A percentile compares a stretch with the other conserved stretches of the same genome.
Conservation (phyloP, 1,140 invertebrate species). For the Megathymus violae region DNA sequence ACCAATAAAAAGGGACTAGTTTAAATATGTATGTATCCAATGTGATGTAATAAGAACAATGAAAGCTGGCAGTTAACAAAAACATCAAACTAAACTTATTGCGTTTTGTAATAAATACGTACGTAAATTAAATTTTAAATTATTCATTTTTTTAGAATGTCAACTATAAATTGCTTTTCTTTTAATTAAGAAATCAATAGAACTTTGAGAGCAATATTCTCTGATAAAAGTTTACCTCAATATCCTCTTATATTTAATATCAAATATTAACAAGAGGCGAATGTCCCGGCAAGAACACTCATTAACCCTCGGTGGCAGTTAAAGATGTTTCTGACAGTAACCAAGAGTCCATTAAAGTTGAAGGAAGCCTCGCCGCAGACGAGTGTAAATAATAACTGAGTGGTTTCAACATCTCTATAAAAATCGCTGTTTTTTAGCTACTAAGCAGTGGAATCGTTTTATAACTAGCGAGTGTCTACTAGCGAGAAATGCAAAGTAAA, state of each 20-base stretch:
- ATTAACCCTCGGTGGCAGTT: slow-evolving; percentile 51
- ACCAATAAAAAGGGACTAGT: too few relatives aligned
- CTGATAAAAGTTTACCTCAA: slow-evolving; percentile 28
- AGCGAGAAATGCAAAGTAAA: not conserved
- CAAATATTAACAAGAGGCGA: slow-evolving; percentile 33
- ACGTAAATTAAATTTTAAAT: slow-evolving; percentile 1
- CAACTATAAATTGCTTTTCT: slow-evolving; percentile 10
- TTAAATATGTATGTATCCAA: too few relatives aligned
- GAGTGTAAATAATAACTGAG: slow-evolving; percentile 69
- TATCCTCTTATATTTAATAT: slow-evolving; percentile 34
- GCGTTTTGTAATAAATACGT: not conserved
- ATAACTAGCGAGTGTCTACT: not conserved
- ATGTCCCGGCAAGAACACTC: slow-evolving; percentile 39
- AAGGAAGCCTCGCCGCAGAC: slow-evolving; percentile 47
- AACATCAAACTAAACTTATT: too few relatives aligned
- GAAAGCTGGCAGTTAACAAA: too few relatives aligned
- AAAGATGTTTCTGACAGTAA: slow-evolving; percentile 68
- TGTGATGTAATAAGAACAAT: too few relatives aligned
- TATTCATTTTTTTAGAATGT: not conserved
- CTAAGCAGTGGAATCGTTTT: slow-evolving; percentile 6
- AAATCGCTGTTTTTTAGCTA: slow-evolving; percentile 27
- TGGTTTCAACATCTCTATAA: slow-evolving; percentile 39
- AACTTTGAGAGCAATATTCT: slow-evolving; percentile 18
- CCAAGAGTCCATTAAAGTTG: slow-evolving; percentile 59
- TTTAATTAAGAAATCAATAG: slow-evolving; percentile 10